phyloP scores from a whole-genome alignment of 1,140 invertebrate genomes.

The Drosophila albomicans region DNA sequence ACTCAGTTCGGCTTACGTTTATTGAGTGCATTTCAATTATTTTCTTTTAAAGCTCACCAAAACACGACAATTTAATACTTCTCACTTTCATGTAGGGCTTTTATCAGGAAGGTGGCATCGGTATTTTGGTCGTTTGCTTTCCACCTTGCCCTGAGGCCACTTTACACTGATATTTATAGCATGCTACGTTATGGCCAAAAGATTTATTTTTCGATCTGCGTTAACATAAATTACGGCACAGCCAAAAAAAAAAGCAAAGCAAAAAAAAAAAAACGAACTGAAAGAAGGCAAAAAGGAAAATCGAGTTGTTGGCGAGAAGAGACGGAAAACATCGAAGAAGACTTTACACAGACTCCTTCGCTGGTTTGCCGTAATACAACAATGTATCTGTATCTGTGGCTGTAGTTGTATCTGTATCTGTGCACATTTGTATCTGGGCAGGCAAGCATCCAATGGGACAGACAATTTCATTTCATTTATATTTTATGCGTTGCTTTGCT shows the following conservation, averaged over 20 bases:
- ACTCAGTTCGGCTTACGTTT: background rate
- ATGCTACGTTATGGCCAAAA: conserved; percentile 52
- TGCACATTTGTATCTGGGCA: conserved; percentile 17
- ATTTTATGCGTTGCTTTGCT: conserved; percentile 53
- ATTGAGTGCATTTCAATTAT: conserved; percentile 5
- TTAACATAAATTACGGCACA: conserved; percentile 71
- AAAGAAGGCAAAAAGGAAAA: conserved; percentile 18
- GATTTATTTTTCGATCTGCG: conserved; percentile 76
- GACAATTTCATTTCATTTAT: conserved; percentile 66
- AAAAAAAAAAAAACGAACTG: conserved; percentile 7
- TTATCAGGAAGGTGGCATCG: conserved; percentile 34
- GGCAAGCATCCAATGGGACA: conserved; percentile 36
- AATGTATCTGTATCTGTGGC: conserved; percentile 44
- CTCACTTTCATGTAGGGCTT: conserved; percentile 12
- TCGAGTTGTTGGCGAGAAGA: conserved; percentile 1
- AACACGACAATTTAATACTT: conserved; percentile 1
- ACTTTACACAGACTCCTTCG: conserved; percentile 41
- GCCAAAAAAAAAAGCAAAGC: conserved; percentile 16
- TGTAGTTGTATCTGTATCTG: conserved; percentile 25
- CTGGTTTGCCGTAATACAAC: conserved; percentile 11
- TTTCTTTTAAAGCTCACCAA: background rate
- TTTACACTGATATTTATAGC: conserved; percentile 51
- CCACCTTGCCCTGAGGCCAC: conserved; percentile 40
- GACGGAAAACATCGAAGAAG: conserved; percentile 34
- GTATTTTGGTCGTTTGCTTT: conserved; percentile 32